These are phyloP conservation scores for Phymanthus crucifer DNA, from an alignment of 92 coral and sea anemone genomes.

Conservation along the genomic window DNA sequence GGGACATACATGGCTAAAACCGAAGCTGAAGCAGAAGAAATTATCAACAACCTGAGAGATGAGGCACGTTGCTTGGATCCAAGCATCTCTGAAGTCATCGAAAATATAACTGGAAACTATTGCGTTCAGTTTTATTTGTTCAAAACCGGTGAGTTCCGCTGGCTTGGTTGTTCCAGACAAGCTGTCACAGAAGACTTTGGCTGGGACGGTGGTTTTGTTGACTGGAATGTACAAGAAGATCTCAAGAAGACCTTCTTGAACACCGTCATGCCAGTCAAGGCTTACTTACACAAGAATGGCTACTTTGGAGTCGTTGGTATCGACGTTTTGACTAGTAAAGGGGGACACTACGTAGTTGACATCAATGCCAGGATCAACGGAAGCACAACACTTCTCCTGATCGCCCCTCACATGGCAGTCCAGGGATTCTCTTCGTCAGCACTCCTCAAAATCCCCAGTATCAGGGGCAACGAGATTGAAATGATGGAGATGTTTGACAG, in stretches of 20 bases:
- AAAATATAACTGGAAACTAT: conserved; percentile 51
- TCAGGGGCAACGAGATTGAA: conserved; percentile 9
- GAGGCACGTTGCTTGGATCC: conserved; percentile 54
- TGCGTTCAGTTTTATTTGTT: conserved; percentile 65
- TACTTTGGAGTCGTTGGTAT: conserved; percentile 80
- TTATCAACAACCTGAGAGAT: conserved; percentile 41
- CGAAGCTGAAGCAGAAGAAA: conserved; percentile 45
- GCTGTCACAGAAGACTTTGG: conserved; percentile 27
- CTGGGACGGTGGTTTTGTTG: conserved; percentile 38
- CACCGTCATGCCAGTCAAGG: conserved; percentile 59
- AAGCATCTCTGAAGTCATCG: conserved; percentile 69
- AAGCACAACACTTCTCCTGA: conserved; percentile 62
- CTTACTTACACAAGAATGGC: conserved; percentile 73
- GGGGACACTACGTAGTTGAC: conserved; percentile 74
- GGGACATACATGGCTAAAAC: conserved; percentile 72
- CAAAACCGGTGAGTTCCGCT: conserved; percentile 65
- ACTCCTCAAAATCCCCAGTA: conserved; percentile 18
- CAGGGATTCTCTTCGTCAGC: conserved; percentile 50
- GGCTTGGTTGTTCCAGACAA: conserved; percentile 61
- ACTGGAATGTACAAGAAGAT: conserved; percentile 68
- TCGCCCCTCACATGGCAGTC: conserved; percentile 77
- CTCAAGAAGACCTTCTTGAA: conserved; percentile 49
- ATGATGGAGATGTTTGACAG: conserved; percentile 21
- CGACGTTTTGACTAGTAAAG: conserved; percentile 61
- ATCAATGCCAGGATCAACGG: conserved; percentile 71